phyloP scores from a whole-genome alignment of 2,797 vertebrate species.

The Acipenser oxyrinchus region DNA sequence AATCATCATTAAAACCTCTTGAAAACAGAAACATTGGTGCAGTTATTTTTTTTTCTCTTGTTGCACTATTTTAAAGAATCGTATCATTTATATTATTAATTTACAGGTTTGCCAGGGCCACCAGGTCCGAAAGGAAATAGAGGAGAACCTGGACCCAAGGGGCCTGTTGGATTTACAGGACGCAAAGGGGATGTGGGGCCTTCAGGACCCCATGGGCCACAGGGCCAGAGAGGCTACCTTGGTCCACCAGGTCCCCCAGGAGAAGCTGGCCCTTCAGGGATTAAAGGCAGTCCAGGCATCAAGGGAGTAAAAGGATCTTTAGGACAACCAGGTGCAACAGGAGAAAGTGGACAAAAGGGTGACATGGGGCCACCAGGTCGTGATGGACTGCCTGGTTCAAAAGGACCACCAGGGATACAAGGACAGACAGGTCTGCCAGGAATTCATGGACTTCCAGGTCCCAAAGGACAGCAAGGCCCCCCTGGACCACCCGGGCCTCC shows the following conservation, averaged over 20 bases:
- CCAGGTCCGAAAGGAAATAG: conserved; percentile 79
- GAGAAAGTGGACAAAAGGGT: conserved; percentile 69
- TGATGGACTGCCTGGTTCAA: conserved; percentile 53
- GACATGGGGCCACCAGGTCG: conserved; percentile 58
- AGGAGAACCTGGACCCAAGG: conserved; percentile 70
- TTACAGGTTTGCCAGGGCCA: conserved; percentile 71
- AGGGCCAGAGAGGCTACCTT: conserved; percentile 56
- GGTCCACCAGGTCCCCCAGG: conserved; percentile 64
- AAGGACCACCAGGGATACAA: conserved; percentile 56
- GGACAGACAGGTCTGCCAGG: conserved; percentile 70
- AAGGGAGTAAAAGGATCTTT: conserved; percentile 75
- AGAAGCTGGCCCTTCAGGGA: conserved; percentile 57
- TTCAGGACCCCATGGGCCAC: conserved; percentile 56
- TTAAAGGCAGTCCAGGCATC: conserved; percentile 56
- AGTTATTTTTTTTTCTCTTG: not conserved
- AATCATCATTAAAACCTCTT: too few relatives aligned
- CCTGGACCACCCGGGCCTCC: conserved; percentile 64
- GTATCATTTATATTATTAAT: conserved; percentile 14
- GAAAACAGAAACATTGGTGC: too few relatives aligned
- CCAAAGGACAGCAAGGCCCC: conserved; percentile 59
- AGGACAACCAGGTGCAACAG: conserved; percentile 61
- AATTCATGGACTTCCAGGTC: conserved; percentile 51
- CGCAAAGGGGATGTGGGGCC: conserved; percentile 71
- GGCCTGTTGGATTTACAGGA: conserved; percentile 62
- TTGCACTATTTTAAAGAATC: too few relatives aligned